Conservation (phyloP, 2,888 invertebrate genomes). For the Pilophorus perplexus region DNA sequence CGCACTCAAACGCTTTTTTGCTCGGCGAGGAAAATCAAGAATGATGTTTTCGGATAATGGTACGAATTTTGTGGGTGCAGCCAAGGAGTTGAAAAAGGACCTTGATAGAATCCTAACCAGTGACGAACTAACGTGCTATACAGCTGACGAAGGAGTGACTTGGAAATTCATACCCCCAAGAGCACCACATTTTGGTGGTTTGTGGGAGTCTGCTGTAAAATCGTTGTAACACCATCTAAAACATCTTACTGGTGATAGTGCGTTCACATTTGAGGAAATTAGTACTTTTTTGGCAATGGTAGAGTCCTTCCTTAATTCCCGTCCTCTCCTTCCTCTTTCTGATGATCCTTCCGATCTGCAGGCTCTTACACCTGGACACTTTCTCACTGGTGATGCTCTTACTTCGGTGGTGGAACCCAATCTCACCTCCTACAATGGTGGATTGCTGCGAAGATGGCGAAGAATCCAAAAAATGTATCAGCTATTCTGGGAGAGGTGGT, state of each 20-base stretch:
- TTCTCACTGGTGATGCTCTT: slow-evolving; percentile 4
- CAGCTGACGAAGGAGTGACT: neutral
- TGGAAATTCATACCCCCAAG: neutral
- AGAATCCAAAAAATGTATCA: no score
- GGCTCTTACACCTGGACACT: no score
- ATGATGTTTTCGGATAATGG: neutral
- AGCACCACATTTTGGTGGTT: slow-evolving; percentile 20
- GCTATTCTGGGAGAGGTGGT: no score
- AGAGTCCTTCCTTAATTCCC: no score
- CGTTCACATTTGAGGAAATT: slow-evolving; percentile 29
- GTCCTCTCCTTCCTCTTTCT: no score
- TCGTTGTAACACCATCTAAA: slow-evolving; percentile 23
- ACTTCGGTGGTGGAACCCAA: neutral
- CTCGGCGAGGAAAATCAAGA: neutral
- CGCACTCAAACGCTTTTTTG: neutral
- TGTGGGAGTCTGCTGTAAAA: slow-evolving; percentile 34
- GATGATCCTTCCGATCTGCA: no score
- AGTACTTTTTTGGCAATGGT: slow-evolving; percentile 11
- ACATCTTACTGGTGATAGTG: neutral
- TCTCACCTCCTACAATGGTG: neutral
- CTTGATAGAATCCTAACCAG: neutral
- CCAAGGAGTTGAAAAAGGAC: neutral
- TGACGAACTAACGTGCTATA: neutral
- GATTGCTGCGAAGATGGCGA: no score
- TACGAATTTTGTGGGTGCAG: neutral